phyloP scores from a whole-genome alignment of 2,888 invertebrate species.

The Gandaritis pyraliata region DNA sequence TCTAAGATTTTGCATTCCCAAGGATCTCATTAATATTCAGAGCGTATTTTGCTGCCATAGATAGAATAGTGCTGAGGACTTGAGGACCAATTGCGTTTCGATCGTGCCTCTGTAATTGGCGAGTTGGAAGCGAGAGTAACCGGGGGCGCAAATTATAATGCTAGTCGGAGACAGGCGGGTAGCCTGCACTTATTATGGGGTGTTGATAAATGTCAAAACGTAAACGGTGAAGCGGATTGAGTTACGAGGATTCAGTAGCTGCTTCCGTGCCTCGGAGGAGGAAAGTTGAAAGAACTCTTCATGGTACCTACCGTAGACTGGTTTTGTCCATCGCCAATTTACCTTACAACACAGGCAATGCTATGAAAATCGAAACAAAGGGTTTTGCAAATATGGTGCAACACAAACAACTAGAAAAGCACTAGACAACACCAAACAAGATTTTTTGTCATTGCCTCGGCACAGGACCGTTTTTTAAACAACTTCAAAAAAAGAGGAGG shows the following conservation, averaged over 20 bases:
- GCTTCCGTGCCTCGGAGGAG: constrained; percentile 21
- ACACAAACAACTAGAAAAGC: too few species aligned
- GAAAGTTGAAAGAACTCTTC: constrained; percentile 7
- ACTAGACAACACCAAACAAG: too few species aligned
- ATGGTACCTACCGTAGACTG: not conserved
- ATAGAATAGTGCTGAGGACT: constrained; percentile 43
- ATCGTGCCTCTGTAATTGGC: constrained; percentile 60
- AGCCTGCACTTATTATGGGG: constrained; percentile 56
- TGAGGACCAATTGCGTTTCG: constrained; percentile 51
- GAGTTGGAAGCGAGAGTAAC: constrained; percentile 52
- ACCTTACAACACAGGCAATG: not conserved
- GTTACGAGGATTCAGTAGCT: constrained; percentile 25
- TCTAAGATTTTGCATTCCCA: constrained; percentile 52
- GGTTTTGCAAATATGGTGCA: too few species aligned
- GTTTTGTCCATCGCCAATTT: not conserved
- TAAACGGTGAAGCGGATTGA: constrained; percentile 28
- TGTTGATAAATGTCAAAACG: constrained; percentile 63
- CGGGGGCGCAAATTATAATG: constrained; percentile 58
- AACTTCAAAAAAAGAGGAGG: too few species aligned
- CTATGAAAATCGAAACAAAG: too few species aligned
- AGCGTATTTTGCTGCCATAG: constrained; percentile 56
- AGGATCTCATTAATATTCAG: constrained; percentile 67
- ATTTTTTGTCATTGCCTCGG: too few species aligned
- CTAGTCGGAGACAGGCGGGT: constrained; percentile 42
- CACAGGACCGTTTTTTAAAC: too few species aligned